Evolutionary conservation across 2,888 invertebrate species (phyloP), one percentile per base, ranked within the genome.

Genomic region (Gortyna flavago): DNA sequence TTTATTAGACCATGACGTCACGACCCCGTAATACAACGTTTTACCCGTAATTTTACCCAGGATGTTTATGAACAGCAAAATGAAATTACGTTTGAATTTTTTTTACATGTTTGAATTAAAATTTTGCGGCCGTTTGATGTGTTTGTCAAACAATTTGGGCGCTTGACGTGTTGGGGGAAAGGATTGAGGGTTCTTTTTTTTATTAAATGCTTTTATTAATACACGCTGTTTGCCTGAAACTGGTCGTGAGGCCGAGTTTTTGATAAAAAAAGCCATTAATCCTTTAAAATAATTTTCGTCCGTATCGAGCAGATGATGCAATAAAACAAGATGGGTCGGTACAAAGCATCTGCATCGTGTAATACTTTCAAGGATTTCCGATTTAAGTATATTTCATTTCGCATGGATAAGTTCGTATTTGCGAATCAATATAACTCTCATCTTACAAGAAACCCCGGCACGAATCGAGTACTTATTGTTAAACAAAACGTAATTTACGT

Each of bases 401-500:
- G 64, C 73, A 78, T 73, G 71, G 68, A 78, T 80, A 77, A 75
- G 54, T 81, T 83, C 71, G 71, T 85, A 81, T 81, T 83, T 84
- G 59, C 62, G 66, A 82, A 85, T 87, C 80, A 79, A 86, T 88
- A 82, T 71, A 84, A 82, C 73, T 79, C 73, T 83, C 77, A 79
- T 84, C 73, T 79, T 75, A 67, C 51, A 84, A 81, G 74, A 83
- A 84, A 85, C 69, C 84, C 76, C 75, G 84, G 85, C 83, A 86
- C 81, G 81, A 74, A 82, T 87, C 83, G 76, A 89, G 85, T 89
- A 82, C 80, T 85, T 83, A 89, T 89, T 90, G 85, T 88, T 80
- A 79, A 84, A 83, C 79, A 87, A 89, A 91, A 89, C 85, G 84
- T 88, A 90, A 90, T 89, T 90, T 89, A 89, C 90, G 84, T 89